Evolutionary conservation across 2,113 vertebrate genomes (phyloP).

Genomic region (Channa maculata): DNA sequence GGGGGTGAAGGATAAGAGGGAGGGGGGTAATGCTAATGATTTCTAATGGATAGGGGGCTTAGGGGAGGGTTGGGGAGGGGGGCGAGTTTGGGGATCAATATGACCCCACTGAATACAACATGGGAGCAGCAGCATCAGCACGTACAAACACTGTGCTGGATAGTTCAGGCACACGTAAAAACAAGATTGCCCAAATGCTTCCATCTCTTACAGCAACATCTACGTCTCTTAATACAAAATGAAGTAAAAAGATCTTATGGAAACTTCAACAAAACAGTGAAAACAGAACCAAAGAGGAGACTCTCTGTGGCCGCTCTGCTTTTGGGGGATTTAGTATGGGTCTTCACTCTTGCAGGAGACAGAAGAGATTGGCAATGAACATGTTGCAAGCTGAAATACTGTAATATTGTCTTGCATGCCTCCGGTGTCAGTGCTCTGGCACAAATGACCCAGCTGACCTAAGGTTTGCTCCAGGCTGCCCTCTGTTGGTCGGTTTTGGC

Average conservation of each 20-base stretch:
- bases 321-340: slow-evolving; percentile 55
- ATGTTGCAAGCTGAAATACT: slow-evolving; percentile 72
- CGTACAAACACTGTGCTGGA: slow-evolving; percentile 79
- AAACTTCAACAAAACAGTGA: slow-evolving; percentile 73
- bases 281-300: slow-evolving; percentile 78
- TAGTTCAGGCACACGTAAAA: slow-evolving; percentile 82
- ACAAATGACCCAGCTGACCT: slow-evolving; percentile 38
- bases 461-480: slow-evolving; percentile 64
- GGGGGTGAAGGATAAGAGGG: slow-evolving; percentile 23
- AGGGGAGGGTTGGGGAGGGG: slow-evolving; percentile 27
- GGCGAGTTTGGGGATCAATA: slow-evolving; percentile 70
- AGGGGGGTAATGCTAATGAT: slow-evolving; percentile 71
- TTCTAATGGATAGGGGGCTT: slow-evolving; percentile 67
- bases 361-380: slow-evolving; percentile 36
- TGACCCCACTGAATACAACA: slow-evolving; percentile 73
- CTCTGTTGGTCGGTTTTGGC: slow-evolving; percentile 83
- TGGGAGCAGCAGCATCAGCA: slow-evolving; percentile 82
- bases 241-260: slow-evolving; percentile 69
- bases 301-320: slow-evolving; percentile 74
- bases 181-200: slow-evolving; percentile 68
- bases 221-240: slow-evolving; percentile 76
- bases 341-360: slow-evolving; percentile 45
- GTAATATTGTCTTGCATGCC: slow-evolving; percentile 63
- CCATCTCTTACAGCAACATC: slow-evolving; percentile 76
- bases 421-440: slow-evolving; percentile 46